These are phyloP conservation scores for Rhipidura dahli DNA, from an alignment of 2,113 vertebrate genomes.

Conservation along the genomic window DNA sequence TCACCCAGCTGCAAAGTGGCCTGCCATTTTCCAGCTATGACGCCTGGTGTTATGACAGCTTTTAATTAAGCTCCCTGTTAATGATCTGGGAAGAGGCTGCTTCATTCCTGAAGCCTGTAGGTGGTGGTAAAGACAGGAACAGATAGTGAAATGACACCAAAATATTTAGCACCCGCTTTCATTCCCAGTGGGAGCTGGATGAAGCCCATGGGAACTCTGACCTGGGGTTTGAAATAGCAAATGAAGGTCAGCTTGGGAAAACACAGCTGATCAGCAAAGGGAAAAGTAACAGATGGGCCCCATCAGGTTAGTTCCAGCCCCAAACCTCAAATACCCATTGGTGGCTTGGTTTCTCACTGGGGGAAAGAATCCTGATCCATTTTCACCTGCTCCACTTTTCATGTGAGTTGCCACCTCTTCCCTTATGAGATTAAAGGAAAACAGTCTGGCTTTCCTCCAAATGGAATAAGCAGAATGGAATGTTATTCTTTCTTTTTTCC, in stretches of 20 bases:
- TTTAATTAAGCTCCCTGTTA: constrained; percentile 58
- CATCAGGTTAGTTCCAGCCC: background rate
- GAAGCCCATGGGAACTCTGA: background rate
- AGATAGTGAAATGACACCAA: constrained; percentile 36
- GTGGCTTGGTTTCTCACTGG: background rate
- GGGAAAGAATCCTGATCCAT: background rate
- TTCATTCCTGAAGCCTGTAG: constrained; percentile 53
- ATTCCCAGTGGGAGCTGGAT: constrained; percentile 3
- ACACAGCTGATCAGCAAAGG: constrained; percentile 38
- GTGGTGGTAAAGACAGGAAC: constrained; percentile 39
- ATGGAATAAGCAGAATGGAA: background rate
- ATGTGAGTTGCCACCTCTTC: background rate
- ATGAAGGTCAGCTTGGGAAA: constrained; percentile 50
- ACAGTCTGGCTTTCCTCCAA: background rate
- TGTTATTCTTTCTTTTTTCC: background rate
- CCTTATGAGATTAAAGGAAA: background rate
- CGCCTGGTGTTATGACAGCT: constrained; percentile 37
- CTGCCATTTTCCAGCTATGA: constrained; percentile 12
- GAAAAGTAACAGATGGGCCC: constrained; percentile 33
- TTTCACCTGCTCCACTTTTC: constrained; percentile 20
- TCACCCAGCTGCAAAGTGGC: background rate
- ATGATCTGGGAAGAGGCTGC: constrained; percentile 36
- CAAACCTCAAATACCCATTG: constrained; percentile 7
- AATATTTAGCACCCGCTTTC: constrained; percentile 21
- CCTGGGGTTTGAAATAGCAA: constrained; percentile 46